Base-by-base conservation (phyloP, 2,113 vertebrate genomes). In the Synodontis membranacea region DNA sequence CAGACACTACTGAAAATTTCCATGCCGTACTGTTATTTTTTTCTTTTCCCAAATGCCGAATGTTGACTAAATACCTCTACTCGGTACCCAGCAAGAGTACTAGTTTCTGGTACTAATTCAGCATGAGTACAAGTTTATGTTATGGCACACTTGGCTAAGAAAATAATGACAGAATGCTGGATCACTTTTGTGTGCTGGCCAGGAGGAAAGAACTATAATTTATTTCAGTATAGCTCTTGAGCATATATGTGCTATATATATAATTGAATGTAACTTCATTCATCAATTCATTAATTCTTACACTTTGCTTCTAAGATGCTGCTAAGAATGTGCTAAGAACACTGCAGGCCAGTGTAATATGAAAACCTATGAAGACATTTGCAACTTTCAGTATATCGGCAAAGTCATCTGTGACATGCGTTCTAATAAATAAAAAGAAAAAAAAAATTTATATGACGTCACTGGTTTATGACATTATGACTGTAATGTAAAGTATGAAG, bases 371-470 rank as follows among this genome's bases (percentile, higher is more conserved):
- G 34, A 58, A 84, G 75, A 80, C 62, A 54, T 60, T 37, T 62
- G 39, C 42, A 28, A 23, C 17, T 80, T 42, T 78, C 79, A 23
- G n/a, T 19, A 74, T 82, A 54, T 70, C 42, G 52, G 56, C 34
- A 56, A 37, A 23, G 39, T 28, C 39, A 34, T 25, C 44, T 42
- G 1, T 84, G 34, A 48, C 28, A 83, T 72, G 42, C 23, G 7
- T 80, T 44, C 52, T 54, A 83, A 86, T 64, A 64, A 5, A 64
- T 56, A 5, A 12, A 17, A 56, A 56, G 4, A 21, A 21, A 56
- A 21, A 17, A n/a, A n/a, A 48, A 88, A 88, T 86, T 52, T 86
- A 66, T 80, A 42, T 68, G 25, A 58, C 48, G 80, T 60, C 68
- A 10, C 4, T 81, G 54, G 78, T 54, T 54, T 54, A 54, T 54